Conservation (phyloP, 2,888 invertebrate genomes). For the Tetanocera ferruginea region DNA sequence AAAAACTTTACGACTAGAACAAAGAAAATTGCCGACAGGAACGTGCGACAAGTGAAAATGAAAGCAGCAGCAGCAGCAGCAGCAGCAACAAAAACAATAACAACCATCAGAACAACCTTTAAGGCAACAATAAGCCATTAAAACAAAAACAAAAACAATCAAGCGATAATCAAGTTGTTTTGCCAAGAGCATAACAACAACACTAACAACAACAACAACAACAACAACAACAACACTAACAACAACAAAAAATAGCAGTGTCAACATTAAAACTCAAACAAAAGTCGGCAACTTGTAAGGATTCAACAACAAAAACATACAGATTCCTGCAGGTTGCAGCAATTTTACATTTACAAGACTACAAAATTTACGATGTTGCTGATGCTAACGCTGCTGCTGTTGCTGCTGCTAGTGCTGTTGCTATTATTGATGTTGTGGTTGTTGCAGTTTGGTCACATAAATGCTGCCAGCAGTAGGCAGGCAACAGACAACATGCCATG, state of each 20-base stretch:
- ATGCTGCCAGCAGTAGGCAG: not conserved
- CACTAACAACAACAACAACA: slow-evolving; percentile 1
- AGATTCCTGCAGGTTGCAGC: not conserved
- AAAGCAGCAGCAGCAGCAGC: slow-evolving; percentile 8
- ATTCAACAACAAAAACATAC: not conserved
- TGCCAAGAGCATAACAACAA: not conserved
- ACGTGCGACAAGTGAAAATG: not conserved
- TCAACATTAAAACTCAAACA: not conserved
- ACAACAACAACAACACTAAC: not conserved
- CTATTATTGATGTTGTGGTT: slow-evolving; percentile 6
- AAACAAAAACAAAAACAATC: not conserved
- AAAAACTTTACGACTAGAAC: not conserved
- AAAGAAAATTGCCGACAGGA: not conserved
- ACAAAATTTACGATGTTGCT: not conserved
- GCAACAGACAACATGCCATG: not conserved
- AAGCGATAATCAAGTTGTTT: slow-evolving; percentile 19
- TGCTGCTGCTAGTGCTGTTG: not conserved
- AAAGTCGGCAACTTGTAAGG: slow-evolving; percentile 1
- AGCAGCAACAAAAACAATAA: not conserved
- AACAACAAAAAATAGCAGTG: not conserved
- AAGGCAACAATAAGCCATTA: not conserved
- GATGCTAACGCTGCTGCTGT: not conserved
- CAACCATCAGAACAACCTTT: not conserved
- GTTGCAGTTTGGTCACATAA: not conserved
- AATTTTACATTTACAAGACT: not conserved